Evolutionary conservation across 2,888 invertebrate genomes (phyloP), one percentile per base, ranked within the genome.

Genomic region (Gasteruption jaculator): DNA sequence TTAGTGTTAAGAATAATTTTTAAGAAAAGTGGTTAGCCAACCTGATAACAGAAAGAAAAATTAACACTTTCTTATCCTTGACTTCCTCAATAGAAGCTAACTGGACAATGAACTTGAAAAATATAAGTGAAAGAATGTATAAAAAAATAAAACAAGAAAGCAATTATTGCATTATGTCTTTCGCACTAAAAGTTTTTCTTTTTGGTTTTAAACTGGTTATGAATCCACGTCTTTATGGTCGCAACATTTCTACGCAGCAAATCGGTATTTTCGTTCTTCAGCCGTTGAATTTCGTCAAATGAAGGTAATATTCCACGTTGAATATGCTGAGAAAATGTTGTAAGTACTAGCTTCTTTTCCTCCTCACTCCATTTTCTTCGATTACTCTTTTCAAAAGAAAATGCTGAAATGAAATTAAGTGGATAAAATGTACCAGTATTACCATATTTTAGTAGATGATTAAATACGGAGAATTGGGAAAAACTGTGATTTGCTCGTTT

Each of bases 181-280:
- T n/a, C n/a, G n/a, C n/a, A n/a, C n/a, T n/a, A n/a, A n/a, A n/a
- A n/a, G n/a, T n/a, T n/a, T n/a, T n/a, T n/a, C n/a, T 24, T 16
- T 42, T 22, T 43, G 21, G 18, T 40, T 18, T 39, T 33, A 12
- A 27, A 21, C 14, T 44, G 36, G 14, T 44, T 44, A 29, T 26
- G 31, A 4, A 41, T 25, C 44, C 44, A 41, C 20, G 44, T 41
- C 31, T 44, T 41, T 5, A 44, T 41, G 4, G 44, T 12, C 11
- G 41, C 44, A 1, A 25, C n/a, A 21, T 41, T 44, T 2, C 36
- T 21, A 16, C 32, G 21, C 8, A 43, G 39, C 1, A 34, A 18
- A 7, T 20, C 24, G 1, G 29, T 33, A 34, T 43, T 39, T 2
- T 18, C 29, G 10, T 35, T 26, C 3, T 38, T 7, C 2, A 41